phyloP scores from a whole-genome alignment of 64 coral and sea anemone species.

The Orbicella faveolata region DNA sequence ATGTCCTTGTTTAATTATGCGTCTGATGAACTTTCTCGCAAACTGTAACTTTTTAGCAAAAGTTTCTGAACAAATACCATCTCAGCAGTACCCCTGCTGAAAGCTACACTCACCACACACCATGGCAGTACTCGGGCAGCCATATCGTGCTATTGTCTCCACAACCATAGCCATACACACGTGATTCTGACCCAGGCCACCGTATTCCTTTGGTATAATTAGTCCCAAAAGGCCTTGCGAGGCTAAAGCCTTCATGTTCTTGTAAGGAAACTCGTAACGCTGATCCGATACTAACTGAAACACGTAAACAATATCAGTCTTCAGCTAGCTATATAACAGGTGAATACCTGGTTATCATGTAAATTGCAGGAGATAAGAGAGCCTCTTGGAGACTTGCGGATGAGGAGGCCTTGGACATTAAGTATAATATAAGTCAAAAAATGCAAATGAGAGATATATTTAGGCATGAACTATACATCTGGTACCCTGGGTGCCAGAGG shows the following conservation, averaged over 20 bases:
- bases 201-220: slow-evolving; percentile 40
- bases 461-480: too few species aligned
- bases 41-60: not conserved
- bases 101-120: slow-evolving; percentile 23
- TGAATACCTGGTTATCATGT: not conserved
- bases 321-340: not conserved
- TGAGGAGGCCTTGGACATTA: too few species aligned
- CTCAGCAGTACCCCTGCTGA: not conserved
- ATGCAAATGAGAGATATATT: too few species aligned
- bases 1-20: too few species aligned
- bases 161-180: slow-evolving; percentile 45
- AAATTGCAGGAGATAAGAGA: too few species aligned
- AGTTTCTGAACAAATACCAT: not conserved
- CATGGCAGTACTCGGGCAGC: slow-evolving; percentile 50
- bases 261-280: slow-evolving; percentile 38
- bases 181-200: slow-evolving; percentile 49
- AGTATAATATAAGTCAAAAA: too few species aligned
- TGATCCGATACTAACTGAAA: slow-evolving; percentile 31
- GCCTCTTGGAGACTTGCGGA: too few species aligned
- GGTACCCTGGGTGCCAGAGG: too few species aligned
- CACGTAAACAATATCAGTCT: not conserved
- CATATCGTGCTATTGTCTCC: slow-evolving; percentile 42
- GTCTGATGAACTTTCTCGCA: not conserved
- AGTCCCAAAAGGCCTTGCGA: slow-evolving; percentile 52
- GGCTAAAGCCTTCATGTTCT: slow-evolving; percentile 36